phyloP scores from a whole-genome alignment of 2,113 vertebrate genomes.

The Alaudala cheleensis region DNA sequence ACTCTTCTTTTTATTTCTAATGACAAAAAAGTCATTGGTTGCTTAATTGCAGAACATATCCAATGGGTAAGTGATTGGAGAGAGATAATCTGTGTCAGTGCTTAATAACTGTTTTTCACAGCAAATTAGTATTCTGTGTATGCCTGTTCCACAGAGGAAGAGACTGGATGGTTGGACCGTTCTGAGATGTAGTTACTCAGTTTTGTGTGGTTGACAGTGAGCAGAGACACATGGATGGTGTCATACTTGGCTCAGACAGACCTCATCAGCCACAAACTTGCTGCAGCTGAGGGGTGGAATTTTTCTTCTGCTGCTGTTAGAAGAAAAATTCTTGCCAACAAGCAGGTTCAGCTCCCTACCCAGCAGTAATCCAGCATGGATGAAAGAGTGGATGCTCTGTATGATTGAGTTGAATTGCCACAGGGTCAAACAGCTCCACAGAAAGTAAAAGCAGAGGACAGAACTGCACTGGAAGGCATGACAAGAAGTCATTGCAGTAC shows the following conservation, averaged over 20 bases:
- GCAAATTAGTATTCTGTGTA: not conserved
- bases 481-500: not conserved
- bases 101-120: not conserved
- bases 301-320: not conserved
- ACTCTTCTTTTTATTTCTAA: constrained; percentile 98
- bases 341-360: not conserved
- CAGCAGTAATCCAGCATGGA: rapidly evolving
- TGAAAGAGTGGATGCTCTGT: not conserved
- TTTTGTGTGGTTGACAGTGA: not conserved
- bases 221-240: not conserved
- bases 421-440: not conserved
- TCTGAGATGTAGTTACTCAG: not conserved
- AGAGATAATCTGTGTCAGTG: not conserved
- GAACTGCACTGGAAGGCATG: not conserved
- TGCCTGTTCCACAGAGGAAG: not conserved
- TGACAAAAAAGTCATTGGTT: constrained; percentile 96
- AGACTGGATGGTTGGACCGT: not conserved
- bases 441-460: not conserved
- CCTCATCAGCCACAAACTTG: not conserved
- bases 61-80: constrained; percentile 86
- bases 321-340: not conserved
- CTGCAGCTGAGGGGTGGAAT: not conserved
- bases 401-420: not conserved
- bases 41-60: constrained; percentile 98
- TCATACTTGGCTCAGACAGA: not conserved